These are phyloP conservation scores for Euura lappo DNA, from an alignment of 1,140 invertebrate species.

Conservation along the genomic window DNA sequence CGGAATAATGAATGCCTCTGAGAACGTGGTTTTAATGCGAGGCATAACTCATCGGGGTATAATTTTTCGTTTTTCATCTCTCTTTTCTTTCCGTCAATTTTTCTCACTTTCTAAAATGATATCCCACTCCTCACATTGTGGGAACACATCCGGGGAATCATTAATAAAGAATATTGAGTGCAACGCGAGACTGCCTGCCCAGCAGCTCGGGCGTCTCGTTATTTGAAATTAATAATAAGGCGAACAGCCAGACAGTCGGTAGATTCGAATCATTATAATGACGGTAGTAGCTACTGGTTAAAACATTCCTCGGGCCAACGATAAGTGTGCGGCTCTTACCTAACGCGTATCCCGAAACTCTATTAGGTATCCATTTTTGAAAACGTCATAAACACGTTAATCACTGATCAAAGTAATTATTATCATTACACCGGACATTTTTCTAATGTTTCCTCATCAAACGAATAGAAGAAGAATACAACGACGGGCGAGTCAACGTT, in stretches of 20 bases:
- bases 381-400: no score
- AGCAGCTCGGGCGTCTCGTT: slow-evolving; percentile 45
- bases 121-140: neutral
- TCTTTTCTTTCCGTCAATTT: no score
- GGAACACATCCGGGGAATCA: slow-evolving; percentile 26
- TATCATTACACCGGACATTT: slow-evolving; percentile 4
- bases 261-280: slow-evolving; percentile 57
- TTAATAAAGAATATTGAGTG: slow-evolving; percentile 54
- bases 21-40: neutral
- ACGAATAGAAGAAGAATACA: neutral
- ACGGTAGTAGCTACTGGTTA: slow-evolving; percentile 51
- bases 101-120: neutral
- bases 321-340: no score
- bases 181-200: slow-evolving; percentile 33
- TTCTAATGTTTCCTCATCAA: slow-evolving; percentile 2
- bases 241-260: slow-evolving; percentile 20
- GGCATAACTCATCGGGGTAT: neutral
- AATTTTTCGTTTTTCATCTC: neutral
- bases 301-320: slow-evolving; percentile 36
- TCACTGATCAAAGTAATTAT: no score
- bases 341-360: no score
- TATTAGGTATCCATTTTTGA: no score
- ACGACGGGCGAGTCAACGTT: slow-evolving; percentile 2
- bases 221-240: slow-evolving; percentile 57
- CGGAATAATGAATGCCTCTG: neutral